Evolutionary conservation across 2,113 vertebrate genomes (phyloP).

Genomic region (Ginglymostoma cirratum): DNA sequence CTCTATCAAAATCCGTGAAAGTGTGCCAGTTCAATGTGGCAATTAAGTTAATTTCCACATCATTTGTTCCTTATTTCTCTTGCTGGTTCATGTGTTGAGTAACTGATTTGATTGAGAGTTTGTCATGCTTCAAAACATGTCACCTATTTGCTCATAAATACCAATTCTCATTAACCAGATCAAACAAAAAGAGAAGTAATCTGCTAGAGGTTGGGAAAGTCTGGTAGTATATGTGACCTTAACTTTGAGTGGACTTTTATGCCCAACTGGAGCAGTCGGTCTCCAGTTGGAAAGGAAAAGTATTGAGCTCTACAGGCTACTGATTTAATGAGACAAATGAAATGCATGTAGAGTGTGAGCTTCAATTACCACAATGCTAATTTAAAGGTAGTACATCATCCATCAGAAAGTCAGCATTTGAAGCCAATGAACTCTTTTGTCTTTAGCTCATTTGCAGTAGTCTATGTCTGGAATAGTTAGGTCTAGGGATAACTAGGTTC

Average conservation of each 20-base stretch:
- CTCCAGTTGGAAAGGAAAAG: neutral
- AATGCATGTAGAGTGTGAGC: neutral
- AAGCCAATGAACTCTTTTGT: neutral
- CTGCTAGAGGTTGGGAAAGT: neutral
- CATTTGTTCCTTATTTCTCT: neutral
- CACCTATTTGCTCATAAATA: neutral
- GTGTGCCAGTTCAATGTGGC: neutral
- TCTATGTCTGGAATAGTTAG: neutral
- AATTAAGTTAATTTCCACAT: neutral
- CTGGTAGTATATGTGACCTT: neutral
- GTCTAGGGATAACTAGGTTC: neutral
- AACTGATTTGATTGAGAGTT: neutral
- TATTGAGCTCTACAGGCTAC: no score
- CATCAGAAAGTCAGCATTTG: neutral
- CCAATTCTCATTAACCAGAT: neutral
- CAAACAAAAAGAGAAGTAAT: neutral
- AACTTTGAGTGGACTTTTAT: neutral
- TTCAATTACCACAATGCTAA: neutral
- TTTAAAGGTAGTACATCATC: neutral
- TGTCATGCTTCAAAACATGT: neutral
- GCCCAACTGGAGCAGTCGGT: neutral
- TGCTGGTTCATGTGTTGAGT: neutral
- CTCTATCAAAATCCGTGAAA: neutral
- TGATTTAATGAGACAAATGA: neutral
- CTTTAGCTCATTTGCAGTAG: neutral